phyloP scores from a whole-genome alignment of 2,113 vertebrate species.

The Phylloscopus whistleri region DNA sequence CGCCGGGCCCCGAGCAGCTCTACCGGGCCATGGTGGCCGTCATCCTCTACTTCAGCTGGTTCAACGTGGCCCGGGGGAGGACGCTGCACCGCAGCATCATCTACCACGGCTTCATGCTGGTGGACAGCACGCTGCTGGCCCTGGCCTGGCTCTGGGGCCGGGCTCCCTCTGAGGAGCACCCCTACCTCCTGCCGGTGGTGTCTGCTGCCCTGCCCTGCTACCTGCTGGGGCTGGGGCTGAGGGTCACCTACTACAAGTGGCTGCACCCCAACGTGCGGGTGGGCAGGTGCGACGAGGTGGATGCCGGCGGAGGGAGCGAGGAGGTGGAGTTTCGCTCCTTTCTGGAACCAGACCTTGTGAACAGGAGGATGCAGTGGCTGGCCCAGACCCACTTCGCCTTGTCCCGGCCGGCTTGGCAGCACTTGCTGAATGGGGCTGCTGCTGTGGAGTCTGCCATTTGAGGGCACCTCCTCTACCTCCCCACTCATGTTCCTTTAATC shows the following conservation, averaged over 20 bases:
- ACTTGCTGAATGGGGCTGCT: not conserved
- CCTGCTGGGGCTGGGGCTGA: slow-evolving; percentile 78
- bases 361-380: slow-evolving; percentile 47
- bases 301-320: not conserved
- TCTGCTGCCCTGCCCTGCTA: slow-evolving; percentile 59
- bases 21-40: slow-evolving; percentile 84
- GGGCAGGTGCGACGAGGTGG: not conserved
- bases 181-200: slow-evolving; percentile 40
- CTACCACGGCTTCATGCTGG: slow-evolving; percentile 81
- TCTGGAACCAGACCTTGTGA: not conserved
- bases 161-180: slow-evolving; percentile 31
- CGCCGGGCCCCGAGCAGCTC: slow-evolving; percentile 74
- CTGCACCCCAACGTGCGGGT: slow-evolving; percentile 75
- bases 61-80: slow-evolving; percentile 82
- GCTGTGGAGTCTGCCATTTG: not conserved
- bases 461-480: not conserved
- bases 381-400: slow-evolving; percentile 9
- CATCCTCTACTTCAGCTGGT: slow-evolving; percentile 97
- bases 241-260: slow-evolving; percentile 81
- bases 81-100: slow-evolving; percentile 80
- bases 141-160: slow-evolving; percentile 72
- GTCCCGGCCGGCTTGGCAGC: accelerated
- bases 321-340: accelerated
- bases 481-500: too few species aligned
- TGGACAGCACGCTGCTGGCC: slow-evolving; percentile 78